Conservation (phyloP, 2,888 invertebrate species). For the Nomada ruficornis region DNA sequence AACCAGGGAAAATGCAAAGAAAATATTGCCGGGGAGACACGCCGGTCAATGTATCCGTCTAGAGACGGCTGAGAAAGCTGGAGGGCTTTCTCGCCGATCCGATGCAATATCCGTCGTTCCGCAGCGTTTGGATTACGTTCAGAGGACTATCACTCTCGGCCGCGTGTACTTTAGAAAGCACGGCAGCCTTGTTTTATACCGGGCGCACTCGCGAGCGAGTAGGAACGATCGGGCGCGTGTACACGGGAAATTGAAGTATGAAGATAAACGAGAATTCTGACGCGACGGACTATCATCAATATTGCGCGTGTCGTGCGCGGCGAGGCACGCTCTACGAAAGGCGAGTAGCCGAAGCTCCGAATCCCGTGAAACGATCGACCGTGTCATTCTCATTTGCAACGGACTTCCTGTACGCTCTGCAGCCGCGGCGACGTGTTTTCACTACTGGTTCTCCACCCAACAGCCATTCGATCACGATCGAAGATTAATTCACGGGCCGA, state of each 20-base stretch:
- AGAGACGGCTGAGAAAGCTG: not conserved
- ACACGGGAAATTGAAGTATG: constrained; percentile 62
- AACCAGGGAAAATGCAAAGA: constrained; percentile 8
- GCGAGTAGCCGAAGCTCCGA: not conserved
- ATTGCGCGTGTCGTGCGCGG: constrained; percentile 30
- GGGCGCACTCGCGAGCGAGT: not conserved
- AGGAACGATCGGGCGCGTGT: constrained; percentile 48
- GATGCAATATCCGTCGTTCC: constrained; percentile 56
- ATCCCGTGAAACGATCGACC: constrained; percentile 22
- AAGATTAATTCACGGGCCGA: constrained; percentile 22
- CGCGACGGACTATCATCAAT: constrained; percentile 57
- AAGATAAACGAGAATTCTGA: constrained; percentile 60
- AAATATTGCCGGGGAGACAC: not conserved
- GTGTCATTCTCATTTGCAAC: constrained; percentile 24
- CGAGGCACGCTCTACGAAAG: constrained; percentile 11
- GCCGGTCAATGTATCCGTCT: not conserved
- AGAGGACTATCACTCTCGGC: constrained; percentile 44
- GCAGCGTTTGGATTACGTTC: constrained; percentile 47
- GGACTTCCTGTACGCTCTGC: not conserved
- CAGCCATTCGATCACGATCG: not conserved
- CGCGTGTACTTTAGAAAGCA: constrained; percentile 45
- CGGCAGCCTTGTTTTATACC: constrained; percentile 37
- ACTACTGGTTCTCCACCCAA: not conserved
- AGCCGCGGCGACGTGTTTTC: constrained; percentile 3
- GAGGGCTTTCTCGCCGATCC: constrained; percentile 15